phyloP scores from a whole-genome alignment of 2,797 vertebrate genomes.

The Harpagifer antarcticus region DNA sequence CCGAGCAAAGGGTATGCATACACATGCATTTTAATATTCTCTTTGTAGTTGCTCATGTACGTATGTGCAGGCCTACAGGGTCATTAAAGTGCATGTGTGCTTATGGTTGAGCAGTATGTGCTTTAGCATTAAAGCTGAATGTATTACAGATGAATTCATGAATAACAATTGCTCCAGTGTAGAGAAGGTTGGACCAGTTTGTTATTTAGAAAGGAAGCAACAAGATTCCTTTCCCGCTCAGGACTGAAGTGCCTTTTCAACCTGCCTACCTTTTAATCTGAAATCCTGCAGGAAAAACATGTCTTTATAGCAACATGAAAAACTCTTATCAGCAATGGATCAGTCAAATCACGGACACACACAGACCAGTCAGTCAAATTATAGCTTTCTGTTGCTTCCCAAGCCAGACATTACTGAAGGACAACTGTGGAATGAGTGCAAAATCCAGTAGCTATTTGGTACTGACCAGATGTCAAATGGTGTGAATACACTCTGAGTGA shows the following conservation, averaged over 20 bases:
- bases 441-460: slow-evolving; percentile 51
- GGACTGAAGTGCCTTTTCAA: background rate
- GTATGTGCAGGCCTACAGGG: slow-evolving; percentile 5
- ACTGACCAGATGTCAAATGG: slow-evolving; percentile 78
- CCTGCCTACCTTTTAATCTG: background rate
- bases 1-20: slow-evolving; percentile 14
- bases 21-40: slow-evolving; percentile 37
- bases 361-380: slow-evolving; percentile 28
- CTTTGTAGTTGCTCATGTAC: slow-evolving; percentile 13
- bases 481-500: slow-evolving; percentile 53
- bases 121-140: background rate
- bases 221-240: background rate
- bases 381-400: slow-evolving; percentile 27
- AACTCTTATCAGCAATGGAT: background rate
- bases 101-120: slow-evolving; percentile 7
- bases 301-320: slow-evolving; percentile 31
- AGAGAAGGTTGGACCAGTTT: background rate
- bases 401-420: slow-evolving; percentile 54
- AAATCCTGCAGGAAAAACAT: slow-evolving; percentile 9
- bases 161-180: background rate
- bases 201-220: background rate
- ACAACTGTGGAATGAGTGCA: slow-evolving; percentile 52
- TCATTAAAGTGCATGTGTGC: slow-evolving; percentile 4
- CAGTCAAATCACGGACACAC: slow-evolving; percentile 26
- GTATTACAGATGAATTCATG: slow-evolving; percentile 20